Evolutionary conservation across 1,140 invertebrate genomes (phyloP).

Genomic region (Berghia stephanieae): DNA sequence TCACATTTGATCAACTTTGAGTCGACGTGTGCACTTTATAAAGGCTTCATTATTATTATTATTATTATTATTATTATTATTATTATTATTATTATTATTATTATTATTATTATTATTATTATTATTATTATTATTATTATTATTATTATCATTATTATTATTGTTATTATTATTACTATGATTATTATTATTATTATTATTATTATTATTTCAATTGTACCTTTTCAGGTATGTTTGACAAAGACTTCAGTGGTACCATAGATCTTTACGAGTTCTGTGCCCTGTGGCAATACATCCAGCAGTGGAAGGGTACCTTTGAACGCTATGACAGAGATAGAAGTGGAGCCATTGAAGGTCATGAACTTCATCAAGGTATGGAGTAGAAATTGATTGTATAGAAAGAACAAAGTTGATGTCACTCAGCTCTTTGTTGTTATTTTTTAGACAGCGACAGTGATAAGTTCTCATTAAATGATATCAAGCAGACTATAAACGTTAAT

Average conservation of each 20-base stretch:
- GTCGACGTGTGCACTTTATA: too few species aligned
- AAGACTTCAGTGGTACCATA: conserved; percentile 85
- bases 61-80: neutral
- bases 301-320: conserved; percentile 82
- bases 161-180: too few species aligned
- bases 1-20: neutral
- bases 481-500: too few species aligned
- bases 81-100: neutral
- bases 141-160: too few species aligned
- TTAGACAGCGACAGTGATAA: too few species aligned
- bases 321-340: conserved; percentile 84
- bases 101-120: too few species aligned
- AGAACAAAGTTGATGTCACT: neutral
- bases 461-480: too few species aligned
- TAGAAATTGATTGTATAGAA: neutral
- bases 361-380: conserved; percentile 77
- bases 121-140: too few species aligned
- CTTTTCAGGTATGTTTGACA: conserved; percentile 85
- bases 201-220: conserved; percentile 21
- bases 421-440: too few species aligned
- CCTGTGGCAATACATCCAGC: conserved; percentile 87
- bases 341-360: conserved; percentile 82
- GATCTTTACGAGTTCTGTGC: conserved; percentile 86
- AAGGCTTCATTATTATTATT: too few species aligned
- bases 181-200: too few species aligned